Conservation (phyloP, 2,888 invertebrate genomes). For the Anthophora plumipes region DNA sequence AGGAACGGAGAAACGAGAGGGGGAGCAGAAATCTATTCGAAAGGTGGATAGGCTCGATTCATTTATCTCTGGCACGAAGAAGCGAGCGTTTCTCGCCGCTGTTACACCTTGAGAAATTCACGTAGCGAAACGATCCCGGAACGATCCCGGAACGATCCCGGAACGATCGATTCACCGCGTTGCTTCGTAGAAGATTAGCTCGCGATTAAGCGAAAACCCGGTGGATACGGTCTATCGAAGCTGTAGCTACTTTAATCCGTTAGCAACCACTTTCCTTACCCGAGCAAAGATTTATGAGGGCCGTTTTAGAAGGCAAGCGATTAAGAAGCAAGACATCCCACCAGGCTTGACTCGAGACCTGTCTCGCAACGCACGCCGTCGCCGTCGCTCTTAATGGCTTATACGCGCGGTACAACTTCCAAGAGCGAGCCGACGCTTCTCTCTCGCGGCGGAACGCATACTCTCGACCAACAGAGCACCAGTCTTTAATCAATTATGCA, state of each 20-base stretch:
- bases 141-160: neutral
- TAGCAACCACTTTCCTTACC: slow-evolving; percentile 12
- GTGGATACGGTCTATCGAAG: slow-evolving; percentile 1
- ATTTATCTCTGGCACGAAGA: too few relatives aligned
- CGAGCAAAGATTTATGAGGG: slow-evolving; percentile 32
- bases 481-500: slow-evolving; percentile 85
- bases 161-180: neutral
- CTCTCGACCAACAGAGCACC: slow-evolving; percentile 54
- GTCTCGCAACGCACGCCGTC: slow-evolving; percentile 38
- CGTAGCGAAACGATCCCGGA: neutral
- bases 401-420: slow-evolving; percentile 56
- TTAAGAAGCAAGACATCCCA: slow-evolving; percentile 48
- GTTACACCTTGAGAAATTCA: neutral
- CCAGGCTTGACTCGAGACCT: slow-evolving; percentile 45
- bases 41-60: slow-evolving; percentile 8
- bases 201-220: neutral
- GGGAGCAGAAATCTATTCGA: neutral
- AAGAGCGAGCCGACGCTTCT: neutral
- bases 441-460: slow-evolving; percentile 48
- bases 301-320: slow-evolving; percentile 35
- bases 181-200: neutral
- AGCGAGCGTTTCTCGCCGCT: neutral
- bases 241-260: slow-evolving; percentile 21
- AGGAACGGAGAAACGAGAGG: neutral
- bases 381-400: slow-evolving; percentile 64